Base-by-base conservation (phyloP, 2,888 invertebrate species). In the Drosophila mimica region DNA sequence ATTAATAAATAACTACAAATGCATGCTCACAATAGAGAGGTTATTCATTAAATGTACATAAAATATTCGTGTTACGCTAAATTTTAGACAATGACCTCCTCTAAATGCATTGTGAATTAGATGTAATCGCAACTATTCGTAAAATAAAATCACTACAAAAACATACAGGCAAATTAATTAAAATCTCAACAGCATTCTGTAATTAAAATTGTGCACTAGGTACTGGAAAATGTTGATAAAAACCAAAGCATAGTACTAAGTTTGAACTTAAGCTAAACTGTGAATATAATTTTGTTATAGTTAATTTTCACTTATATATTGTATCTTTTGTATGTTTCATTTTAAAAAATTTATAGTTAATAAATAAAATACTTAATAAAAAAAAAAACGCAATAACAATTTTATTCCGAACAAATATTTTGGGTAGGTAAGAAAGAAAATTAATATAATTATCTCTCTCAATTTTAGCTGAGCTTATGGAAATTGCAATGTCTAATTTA, bases 301-400 rank as follows among this genome's bases (percentile, higher is more conserved):
- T 52, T 74, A 0, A 31, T 66, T 68, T 64, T 56, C 49, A 67
- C 70, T 79, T 84, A 72, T 84, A 82, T 74, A 72, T 65, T 69
- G 69, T 82, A 82, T 59, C 65, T 77, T 88, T 85, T 77, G 60
- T 82, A 88, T 72, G 54, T 75, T 83, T 85, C 28, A 66, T 77
- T 83, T 83, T 56, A 48, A 78, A 70, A 65, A 70, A 76, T 69
- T 72, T 70, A 70, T 71, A 72, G 63, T 62, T 71, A 69, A 69
- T 74, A 61, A 74, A 79, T 74, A 77, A 74, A 74, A 66, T 70
- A 81, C 69, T 66, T 69, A 81, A 20, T 63, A 63, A 70, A 70
- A 76, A 6, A 6, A 25, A 15, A 4, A 46, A 46, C 20, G 15
- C 9, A 56, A 43, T 4, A 1, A n/a, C 3, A 15, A 1, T 31